Percentiles rank a stretch among this genome's conserved stretches.
These are phyloP conservation scores for Sorex fumeus DNA, from an alignment of 2,113 vertebrate genomes.

Conservation along the genomic window DNA sequence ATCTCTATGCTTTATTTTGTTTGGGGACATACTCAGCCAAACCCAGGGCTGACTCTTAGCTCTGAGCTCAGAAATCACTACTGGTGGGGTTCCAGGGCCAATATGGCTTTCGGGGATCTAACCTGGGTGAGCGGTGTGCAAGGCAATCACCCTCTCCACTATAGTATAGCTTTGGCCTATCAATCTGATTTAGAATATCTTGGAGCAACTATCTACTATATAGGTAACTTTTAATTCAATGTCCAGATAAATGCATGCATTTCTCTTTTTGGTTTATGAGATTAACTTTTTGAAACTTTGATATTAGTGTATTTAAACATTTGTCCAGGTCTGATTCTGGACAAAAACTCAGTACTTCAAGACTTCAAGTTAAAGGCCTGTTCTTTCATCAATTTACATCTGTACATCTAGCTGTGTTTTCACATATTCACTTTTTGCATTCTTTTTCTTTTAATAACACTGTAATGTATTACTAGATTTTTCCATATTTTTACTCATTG, in stretches of 20 bases:
- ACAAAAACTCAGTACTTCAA: neutral
- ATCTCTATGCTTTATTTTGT: too few relatives aligned
- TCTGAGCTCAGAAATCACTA: too few relatives aligned
- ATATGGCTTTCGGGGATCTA: too few relatives aligned
- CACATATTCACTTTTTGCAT: neutral
- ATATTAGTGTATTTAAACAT: neutral
- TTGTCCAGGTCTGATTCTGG: neutral
- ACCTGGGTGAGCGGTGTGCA: too few relatives aligned
- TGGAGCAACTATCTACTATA: neutral
- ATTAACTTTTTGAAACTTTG: neutral
- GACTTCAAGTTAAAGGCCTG: neutral
- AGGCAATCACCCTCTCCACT: too few relatives aligned
- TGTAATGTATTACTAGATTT: neutral
- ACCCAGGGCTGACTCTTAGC: too few relatives aligned
- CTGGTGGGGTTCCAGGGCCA: too few relatives aligned
- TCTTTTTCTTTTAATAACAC: neutral
- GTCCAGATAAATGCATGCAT: neutral
- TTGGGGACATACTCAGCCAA: too few relatives aligned
- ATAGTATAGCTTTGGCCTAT: too few relatives aligned
- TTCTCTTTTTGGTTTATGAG: neutral
- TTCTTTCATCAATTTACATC: neutral
- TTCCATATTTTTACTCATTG: neutral
- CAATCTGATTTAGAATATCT: conserved; percentile 10
- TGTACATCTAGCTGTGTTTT: neutral
- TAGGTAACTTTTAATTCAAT: neutral